Base-by-base conservation (phyloP, 2,888 invertebrate species). In the Lepeophtheirus nordmannii region DNA sequence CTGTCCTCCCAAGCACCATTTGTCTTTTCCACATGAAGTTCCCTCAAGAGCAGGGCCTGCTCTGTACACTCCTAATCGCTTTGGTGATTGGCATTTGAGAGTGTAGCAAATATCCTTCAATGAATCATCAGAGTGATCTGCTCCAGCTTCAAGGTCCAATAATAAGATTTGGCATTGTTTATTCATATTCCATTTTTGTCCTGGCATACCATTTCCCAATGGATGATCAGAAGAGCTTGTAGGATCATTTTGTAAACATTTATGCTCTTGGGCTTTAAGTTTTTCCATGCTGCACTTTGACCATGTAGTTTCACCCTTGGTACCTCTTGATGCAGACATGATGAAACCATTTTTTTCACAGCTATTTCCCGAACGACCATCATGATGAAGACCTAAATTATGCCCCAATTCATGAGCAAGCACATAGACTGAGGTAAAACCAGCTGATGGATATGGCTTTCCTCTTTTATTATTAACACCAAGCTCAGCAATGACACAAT, bases 41-140 rank as follows among this genome's bases (percentile, higher is more conserved):
- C 88, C 88, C 68, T 87, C 86, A 40, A 89, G 75, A 17, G 88
- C 88, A 0, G 88, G 88, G 0, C 87, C 87, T 1, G 87, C 84
- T 73, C 82, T 83, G 74, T 85, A 87, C 75, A 81, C 84, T 12
- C 86, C 86, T 68, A 82, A 81, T 62, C 84, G 80, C 72, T 84
- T 83, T 40, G 86, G 86, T 20, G 84, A 82, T 72, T 82, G 81
- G 72, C 87, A 87, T 67, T 80, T 78, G n/a, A 46, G 17, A 17
- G 53, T 17, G 17, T 46, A 17, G 73, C 87, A 87, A 68, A 82
- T 78, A 39, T 77, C 72, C 74, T 75, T 69, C 1, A 70, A 70
- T 57, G 62, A 56, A 60, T 67, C 74, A 1, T 75, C 71, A 38
- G 76, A 70, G 69, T 75, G 73, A n/a, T 78, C 76, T 10, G 79